Evolutionary conservation across 2,797 vertebrate genomes (phyloP).

Genomic region (Coreius guichenoti): DNA sequence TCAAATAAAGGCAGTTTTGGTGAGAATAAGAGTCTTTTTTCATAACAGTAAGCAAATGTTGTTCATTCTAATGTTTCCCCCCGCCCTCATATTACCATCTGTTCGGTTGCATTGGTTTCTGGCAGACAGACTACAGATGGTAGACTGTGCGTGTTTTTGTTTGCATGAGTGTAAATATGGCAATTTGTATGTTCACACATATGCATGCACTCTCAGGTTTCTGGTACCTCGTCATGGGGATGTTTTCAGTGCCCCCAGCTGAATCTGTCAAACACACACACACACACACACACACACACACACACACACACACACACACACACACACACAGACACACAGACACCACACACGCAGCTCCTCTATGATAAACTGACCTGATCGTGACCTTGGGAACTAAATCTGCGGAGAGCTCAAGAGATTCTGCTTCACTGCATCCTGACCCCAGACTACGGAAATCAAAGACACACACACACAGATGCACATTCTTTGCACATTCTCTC

Average conservation of each 20-base stretch:
- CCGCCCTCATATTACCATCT: conserved; percentile 19
- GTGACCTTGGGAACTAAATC: conserved; percentile 47
- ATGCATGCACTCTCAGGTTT: neutral
- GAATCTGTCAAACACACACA: neutral
- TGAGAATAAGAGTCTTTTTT: neutral
- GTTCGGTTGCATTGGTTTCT: neutral
- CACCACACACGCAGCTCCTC: neutral
- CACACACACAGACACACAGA: neutral
- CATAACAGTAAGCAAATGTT: neutral
- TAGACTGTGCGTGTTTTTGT: conserved; percentile 21
- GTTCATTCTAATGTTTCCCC: neutral
- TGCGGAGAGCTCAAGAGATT: conserved; percentile 48
- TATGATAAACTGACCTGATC: conserved; percentile 28
- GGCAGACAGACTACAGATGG: neutral
- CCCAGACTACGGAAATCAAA: conserved; percentile 50
- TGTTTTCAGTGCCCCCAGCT: neutral
- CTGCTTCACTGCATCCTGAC: conserved; percentile 52
- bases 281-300: neutral
- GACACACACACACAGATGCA: conserved; percentile 20
- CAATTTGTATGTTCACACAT: conserved; percentile 24
- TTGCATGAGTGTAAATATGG: conserved; percentile 9
- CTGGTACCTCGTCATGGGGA: neutral
- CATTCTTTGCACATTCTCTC: conserved; percentile 14
- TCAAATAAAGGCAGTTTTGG: neutral
- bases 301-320: neutral